phyloP scores from a whole-genome alignment of 2,797 vertebrate genomes.

The Poliocrania exsul region DNA sequence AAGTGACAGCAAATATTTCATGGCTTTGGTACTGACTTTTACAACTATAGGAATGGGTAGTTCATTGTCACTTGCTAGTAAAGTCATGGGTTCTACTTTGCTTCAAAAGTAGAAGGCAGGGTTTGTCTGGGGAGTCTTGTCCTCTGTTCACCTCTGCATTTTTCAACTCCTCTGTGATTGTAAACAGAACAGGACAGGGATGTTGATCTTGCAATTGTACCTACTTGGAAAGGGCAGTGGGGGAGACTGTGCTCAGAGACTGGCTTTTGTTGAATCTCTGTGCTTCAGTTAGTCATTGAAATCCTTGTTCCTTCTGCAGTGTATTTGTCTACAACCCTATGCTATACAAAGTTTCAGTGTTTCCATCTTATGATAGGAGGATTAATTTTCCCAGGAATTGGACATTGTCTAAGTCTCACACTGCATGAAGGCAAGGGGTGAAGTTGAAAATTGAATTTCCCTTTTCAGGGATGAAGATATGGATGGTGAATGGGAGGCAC shows the following conservation, averaged over 20 bases:
- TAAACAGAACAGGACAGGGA: background rate
- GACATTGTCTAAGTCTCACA: background rate
- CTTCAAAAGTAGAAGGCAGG: background rate
- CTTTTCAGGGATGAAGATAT: conserved; percentile 95
- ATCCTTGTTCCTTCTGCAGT: background rate
- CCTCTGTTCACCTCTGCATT: fast-evolving
- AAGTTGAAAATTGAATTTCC: background rate
- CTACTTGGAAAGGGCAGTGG: fast-evolving
- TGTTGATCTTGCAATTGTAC: background rate
- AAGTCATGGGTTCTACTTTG: fast-evolving
- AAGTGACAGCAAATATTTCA: background rate
- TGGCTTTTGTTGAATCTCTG: background rate
- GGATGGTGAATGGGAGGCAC: conserved; percentile 99
- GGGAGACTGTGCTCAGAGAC: background rate
- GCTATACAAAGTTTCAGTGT: background rate
- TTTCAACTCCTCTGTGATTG: background rate
- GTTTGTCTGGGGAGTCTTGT: background rate
- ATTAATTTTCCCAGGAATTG: background rate
- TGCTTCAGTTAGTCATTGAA: background rate
- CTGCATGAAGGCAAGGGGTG: background rate
- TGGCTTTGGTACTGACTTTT: background rate
- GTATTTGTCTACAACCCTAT: background rate
- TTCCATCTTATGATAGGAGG: background rate
- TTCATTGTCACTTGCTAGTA: background rate
- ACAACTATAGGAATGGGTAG: background rate